A percentile compares a stretch with the other conserved stretches of the same genome.
These are phyloP conservation scores for Metopia argyrocephala DNA, from an alignment of 2,888 invertebrate species.

Conservation along the genomic window DNA sequence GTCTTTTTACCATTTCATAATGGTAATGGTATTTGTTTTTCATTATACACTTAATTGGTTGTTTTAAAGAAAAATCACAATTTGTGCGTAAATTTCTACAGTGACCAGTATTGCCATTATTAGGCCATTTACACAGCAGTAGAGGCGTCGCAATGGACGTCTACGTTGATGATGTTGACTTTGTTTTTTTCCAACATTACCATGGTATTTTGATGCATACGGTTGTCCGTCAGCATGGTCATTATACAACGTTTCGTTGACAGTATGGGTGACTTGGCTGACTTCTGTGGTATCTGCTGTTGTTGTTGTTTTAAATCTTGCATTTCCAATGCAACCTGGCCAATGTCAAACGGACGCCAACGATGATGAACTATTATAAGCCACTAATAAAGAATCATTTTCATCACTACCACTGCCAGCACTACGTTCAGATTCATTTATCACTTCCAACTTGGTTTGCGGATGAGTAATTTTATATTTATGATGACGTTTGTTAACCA, in stretches of 20 bases:
- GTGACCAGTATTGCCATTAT: conserved; percentile 76
- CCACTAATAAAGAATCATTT: conserved; percentile 78
- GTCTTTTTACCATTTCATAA: not conserved
- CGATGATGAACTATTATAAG: conserved; percentile 77
- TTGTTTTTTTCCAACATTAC: conserved; percentile 69
- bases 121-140: conserved; percentile 75
- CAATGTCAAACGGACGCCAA: conserved; percentile 79
- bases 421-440: conserved; percentile 77
- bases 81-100: conserved; percentile 77
- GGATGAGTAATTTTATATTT: conserved; percentile 76
- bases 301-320: conserved; percentile 63
- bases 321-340: conserved; percentile 74
- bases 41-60: not conserved
- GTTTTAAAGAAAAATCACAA: conserved; percentile 75
- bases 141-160: conserved; percentile 76
- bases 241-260: conserved; percentile 12
- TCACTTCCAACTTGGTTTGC: conserved; percentile 76
- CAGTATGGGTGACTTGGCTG: conserved; percentile 17
- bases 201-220: conserved; percentile 31
- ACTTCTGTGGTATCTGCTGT: conserved; percentile 26
- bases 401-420: conserved; percentile 78
- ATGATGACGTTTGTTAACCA: conserved; percentile 75
- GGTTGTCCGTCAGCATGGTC: conserved; percentile 23
- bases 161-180: conserved; percentile 71
- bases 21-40: not conserved